Evolutionary conservation across 2,888 invertebrate genomes (phyloP), one percentile per base, ranked within the genome.

Genomic region (Cephus rjabovi): DNA sequence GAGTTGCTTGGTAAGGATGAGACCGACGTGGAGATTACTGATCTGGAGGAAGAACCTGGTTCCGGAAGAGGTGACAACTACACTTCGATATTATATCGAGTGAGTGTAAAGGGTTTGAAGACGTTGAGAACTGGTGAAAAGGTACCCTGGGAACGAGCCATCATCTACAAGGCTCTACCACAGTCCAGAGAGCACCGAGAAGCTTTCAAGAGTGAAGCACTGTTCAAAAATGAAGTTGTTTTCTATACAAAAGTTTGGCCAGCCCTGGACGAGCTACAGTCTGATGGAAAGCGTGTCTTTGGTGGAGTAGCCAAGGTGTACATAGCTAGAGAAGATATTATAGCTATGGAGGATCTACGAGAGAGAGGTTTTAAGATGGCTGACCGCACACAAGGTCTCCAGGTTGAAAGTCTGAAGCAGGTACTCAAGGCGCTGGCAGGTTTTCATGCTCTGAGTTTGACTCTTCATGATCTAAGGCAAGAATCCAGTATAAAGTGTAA

Each of bases 1-100:
- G 86, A 91, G 76, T 85, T 91, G 34, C 85, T 91, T 71, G 84
- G 81, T 1, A 82, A 86, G 35, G 88, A 91, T 34, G 90, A 91
- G 74, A 84, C 87, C 1, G 86, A 88, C 4, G 89, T 91, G 33
- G 87, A 89, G 75, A 88, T 91, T 9, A 80, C 77, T 6, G 86
- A 82, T 75, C 77, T 91, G 34, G 87, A 95, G 94, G 94, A 95
- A 80, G 94, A 94, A 30, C 94, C 93, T 4, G 96, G 95, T n/a
- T 94, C 95, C 0, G 95, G 94, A 79, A 93, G 95, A 76, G 96
- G 96, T 0, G 96, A 96, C 86, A 96, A 96, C 89, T 96, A 96
- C 87, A 95, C 95, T 0, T 95, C 96, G 12, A 95, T 95, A 93
- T 92, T 96, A 11, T 96, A 95, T 90, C 93, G 96, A 23, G 93